Percentiles rank a stretch among this genome's conserved stretches.
Conservation (phyloP, 2,113 vertebrate species). For the Turdus rufiventris region DNA sequence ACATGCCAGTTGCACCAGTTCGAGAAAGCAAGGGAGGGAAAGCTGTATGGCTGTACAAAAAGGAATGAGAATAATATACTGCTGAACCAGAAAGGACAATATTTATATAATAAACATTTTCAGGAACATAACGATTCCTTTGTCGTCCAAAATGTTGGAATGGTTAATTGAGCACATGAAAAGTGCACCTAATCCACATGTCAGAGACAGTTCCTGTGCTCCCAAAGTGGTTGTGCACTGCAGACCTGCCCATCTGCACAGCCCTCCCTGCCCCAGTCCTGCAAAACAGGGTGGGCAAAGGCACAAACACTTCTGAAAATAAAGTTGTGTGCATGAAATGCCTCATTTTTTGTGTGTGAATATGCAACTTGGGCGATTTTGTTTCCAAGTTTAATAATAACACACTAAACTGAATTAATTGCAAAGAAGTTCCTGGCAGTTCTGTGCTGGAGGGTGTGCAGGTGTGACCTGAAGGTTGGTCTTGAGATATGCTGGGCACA, state of each 20-base stretch:
- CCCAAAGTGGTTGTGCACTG: neutral
- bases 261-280: neutral
- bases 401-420: neutral
- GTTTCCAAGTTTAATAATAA: neutral
- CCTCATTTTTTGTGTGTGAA: neutral
- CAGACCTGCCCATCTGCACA: neutral
- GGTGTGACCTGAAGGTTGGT: neutral
- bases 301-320: neutral
- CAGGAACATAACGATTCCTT: neutral
- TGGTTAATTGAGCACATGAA: neutral
- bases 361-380: neutral
- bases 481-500: neutral
- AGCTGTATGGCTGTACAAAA: neutral
- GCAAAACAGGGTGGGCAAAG: neutral
- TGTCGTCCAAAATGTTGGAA: neutral
- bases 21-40: slow-evolving; percentile 24
- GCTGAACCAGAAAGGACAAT: slow-evolving; percentile 37
- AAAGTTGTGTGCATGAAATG: fast-evolving
- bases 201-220: neutral
- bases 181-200: neutral
- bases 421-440: neutral
- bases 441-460: neutral
- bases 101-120: slow-evolving; percentile 29
- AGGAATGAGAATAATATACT: neutral
- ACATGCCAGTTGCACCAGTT: slow-evolving; percentile 61